Percentiles rank a stretch among this genome's conserved stretches.
Evolutionary conservation across 2,888 invertebrate genomes (phyloP).

Genomic region (Coleophora flavipennella): DNA sequence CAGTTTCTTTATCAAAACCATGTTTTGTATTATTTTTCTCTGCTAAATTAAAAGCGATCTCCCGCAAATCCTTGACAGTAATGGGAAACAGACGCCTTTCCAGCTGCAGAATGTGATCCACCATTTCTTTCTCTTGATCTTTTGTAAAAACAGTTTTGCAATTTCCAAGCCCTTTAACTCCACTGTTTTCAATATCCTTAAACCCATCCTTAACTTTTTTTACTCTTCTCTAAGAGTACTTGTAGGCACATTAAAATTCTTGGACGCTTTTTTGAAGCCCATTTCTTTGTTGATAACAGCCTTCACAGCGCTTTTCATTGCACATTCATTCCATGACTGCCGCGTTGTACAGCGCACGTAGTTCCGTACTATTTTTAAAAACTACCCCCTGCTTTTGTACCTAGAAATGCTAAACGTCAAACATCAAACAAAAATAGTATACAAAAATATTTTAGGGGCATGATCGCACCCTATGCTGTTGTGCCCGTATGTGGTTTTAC

Average conservation of each 20-base stretch:
- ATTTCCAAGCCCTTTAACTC: neutral
- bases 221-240: constrained; percentile 4
- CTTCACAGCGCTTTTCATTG: constrained; percentile 3
- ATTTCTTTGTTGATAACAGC: constrained; percentile 1
- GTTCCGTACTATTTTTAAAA: constrained; percentile 6
- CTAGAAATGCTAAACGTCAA: too few species aligned
- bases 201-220: constrained; percentile 3
- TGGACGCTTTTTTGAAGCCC: constrained; percentile 3
- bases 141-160: neutral
- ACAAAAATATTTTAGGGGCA: too few species aligned
- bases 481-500: too few species aligned
- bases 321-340: constrained; percentile 4
- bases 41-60: neutral
- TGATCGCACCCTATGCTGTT: too few species aligned
- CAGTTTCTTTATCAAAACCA: neutral
- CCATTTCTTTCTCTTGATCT: constrained; percentile 5
- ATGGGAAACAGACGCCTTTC: neutral
- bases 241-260: constrained; percentile 4
- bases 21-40: neutral
- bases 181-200: constrained; percentile 4
- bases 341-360: constrained; percentile 4
- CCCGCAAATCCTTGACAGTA: neutral
- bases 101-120: constrained; percentile 1
- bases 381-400: too few species aligned
- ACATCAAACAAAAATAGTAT: too few species aligned